Conservation (phyloP, 1,140 invertebrate genomes). For the Conus betulinus region DNA sequence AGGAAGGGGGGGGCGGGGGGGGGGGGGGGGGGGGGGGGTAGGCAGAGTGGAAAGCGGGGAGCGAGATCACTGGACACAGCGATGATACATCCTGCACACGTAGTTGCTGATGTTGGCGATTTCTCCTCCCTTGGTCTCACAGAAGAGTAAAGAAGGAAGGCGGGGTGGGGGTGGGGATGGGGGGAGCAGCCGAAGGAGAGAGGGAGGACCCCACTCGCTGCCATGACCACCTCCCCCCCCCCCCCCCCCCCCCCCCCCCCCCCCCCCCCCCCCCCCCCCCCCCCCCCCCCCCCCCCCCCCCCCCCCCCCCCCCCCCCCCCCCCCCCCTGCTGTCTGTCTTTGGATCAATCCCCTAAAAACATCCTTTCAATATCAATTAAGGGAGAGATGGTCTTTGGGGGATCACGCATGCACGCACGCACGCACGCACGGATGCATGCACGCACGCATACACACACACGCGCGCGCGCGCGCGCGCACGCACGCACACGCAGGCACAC, state of each 20-base stretch:
- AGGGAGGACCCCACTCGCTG: neutral
- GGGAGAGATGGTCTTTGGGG: conserved; percentile 22
- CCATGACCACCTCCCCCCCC: conserved; percentile 9
- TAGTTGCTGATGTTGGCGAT: conserved; percentile 17
- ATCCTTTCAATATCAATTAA: conserved; percentile 44
- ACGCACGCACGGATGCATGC: neutral
- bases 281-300: neutral
- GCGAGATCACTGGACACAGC: too few relatives aligned
- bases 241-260: neutral
- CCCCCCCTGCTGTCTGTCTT: neutral
- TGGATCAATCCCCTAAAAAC: conserved; percentile 38
- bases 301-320: neutral
- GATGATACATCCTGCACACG: neutral
- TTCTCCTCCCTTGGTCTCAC: neutral
- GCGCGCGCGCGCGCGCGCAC: neutral
- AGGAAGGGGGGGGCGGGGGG: too few relatives aligned
- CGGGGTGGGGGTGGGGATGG: neutral
- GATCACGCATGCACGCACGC: neutral
- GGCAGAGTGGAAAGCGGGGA: too few relatives aligned
- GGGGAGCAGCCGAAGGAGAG: too few relatives aligned
- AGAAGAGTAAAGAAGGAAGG: neutral
- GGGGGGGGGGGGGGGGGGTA: too few relatives aligned
- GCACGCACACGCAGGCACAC: too few relatives aligned
- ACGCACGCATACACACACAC: too few relatives aligned
- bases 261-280: neutral